Evolutionary conservation across 2,888 invertebrate genomes (phyloP).

Genomic region (Drosophila hawaiiensis): DNA sequence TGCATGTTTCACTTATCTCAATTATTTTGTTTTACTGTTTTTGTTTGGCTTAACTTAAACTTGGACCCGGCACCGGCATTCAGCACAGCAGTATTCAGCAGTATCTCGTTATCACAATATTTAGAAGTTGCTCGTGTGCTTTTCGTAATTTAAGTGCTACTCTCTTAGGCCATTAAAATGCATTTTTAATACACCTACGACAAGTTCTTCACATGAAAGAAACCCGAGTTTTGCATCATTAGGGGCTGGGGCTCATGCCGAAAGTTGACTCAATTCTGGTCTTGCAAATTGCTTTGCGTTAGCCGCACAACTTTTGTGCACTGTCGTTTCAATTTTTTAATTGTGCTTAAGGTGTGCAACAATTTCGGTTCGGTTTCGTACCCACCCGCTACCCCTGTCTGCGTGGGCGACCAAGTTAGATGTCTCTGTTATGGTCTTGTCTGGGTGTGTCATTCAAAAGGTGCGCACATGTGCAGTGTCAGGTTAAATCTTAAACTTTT

Average conservation of each 20-base stretch:
- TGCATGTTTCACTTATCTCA: constrained; percentile 10
- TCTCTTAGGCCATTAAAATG: constrained; percentile 50
- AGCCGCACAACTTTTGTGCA: constrained; percentile 47
- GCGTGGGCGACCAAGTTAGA: neutral
- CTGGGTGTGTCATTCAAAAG: constrained; percentile 52
- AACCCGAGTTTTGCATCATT: constrained; percentile 50
- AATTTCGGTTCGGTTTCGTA: constrained; percentile 20
- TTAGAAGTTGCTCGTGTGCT: constrained; percentile 10
- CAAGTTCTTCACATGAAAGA: constrained; percentile 19
- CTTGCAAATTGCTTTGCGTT: constrained; percentile 40
- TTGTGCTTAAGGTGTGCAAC: constrained; percentile 43
- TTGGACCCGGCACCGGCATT: too few relatives aligned
- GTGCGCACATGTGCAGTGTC: constrained; percentile 58
- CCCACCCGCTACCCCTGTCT: neutral
- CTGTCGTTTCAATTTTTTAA: constrained; percentile 56
- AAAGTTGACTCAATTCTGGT: constrained; percentile 31
- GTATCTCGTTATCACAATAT: constrained; percentile 49
- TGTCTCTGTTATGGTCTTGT: constrained; percentile 27
- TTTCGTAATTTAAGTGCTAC: constrained; percentile 50
- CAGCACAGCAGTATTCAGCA: constrained; percentile 11
- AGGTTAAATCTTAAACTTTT: constrained; percentile 68
- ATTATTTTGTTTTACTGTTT: constrained; percentile 1
- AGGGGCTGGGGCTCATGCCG: constrained; percentile 27
- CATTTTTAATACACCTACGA: constrained; percentile 33
- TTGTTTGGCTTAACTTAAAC: constrained; percentile 31